Base-by-base conservation (phyloP, 1,140 invertebrate genomes). In the Drosophila littoralis region DNA sequence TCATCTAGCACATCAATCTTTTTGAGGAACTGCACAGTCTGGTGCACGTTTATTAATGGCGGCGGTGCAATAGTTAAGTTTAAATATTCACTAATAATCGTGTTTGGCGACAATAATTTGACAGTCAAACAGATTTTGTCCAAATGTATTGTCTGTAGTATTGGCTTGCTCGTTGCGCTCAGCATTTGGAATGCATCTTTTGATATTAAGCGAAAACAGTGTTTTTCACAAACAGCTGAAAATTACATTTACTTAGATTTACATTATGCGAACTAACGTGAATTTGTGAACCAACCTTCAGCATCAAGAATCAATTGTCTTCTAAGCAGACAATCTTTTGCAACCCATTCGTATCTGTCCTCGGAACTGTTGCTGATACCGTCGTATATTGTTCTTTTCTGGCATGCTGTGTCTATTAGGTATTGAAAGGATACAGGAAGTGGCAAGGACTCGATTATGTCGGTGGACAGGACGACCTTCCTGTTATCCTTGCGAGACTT, bases 1-100 rank as follows among this genome's bases (percentile, higher is more conserved):
- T 95, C 94, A 79, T 98, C 97, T 9, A 98, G 90, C 0, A 97
- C 97, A 90, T 98, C 97, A 48, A 98, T 97, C 51, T 96, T 96
- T 90, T 97, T 97, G 0, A 98, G 92, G 12, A 96, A 92, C 57
- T 96, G 94, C 7, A 98, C 96, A 4, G 97, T 96, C 81, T 96
- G 96, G 57, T 95, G 94, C 0, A 97, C 95, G 6, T 97, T 95
- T 33, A 96, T 88, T 66, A 95, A 95, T 0, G 96, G 94, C 0
- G 98, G 98, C 7, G 97, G 69, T 1, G 74, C 54, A 33, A 92
- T 90, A 1, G 70, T 78, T 10, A 69, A 50, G 38, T 59, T 54
- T 3, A 92, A 54, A 61, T 91, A 92, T 70, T 92, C 91, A 9
- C 79, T 72, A 12, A 92, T 75, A 5, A 77, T 52, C 32, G 17